phyloP scores from a whole-genome alignment of 2,113 vertebrate genomes.

The Rafetus swinhoei region DNA sequence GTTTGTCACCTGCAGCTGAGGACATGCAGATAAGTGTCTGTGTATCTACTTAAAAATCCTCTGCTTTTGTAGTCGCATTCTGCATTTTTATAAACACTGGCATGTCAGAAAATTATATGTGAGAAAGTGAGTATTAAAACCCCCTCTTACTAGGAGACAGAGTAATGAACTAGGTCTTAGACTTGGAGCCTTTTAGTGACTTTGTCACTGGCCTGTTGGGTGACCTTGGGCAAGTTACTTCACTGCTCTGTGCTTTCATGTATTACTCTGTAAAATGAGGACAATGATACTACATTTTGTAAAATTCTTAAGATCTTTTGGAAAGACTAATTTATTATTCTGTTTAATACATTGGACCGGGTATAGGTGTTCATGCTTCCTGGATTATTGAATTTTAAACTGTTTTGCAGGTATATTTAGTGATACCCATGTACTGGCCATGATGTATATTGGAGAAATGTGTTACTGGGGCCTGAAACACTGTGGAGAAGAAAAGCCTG shows the following conservation, averaged over 20 bases:
- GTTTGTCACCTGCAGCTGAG: background rate
- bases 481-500: conserved; percentile 64
- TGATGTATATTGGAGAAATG: conserved; percentile 98
- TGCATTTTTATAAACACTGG: background rate
- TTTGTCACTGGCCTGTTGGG: background rate
- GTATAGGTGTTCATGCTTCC: background rate
- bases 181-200: background rate
- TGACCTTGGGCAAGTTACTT: background rate
- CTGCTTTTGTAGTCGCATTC: background rate
- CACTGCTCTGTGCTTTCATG: background rate
- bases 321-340: background rate
- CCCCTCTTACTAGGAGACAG: background rate
- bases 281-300: background rate
- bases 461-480: conserved; percentile 96
- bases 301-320: background rate
- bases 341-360: too few relatives aligned
- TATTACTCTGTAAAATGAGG: background rate
- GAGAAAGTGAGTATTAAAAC: background rate
- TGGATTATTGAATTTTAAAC: background rate
- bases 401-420: conserved; percentile 87
- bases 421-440: conserved; percentile 86
- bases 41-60: background rate
- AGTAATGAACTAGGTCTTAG: background rate
- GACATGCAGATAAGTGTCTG: background rate
- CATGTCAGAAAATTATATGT: background rate